Evolutionary conservation across 2,888 invertebrate genomes (phyloP).

Genomic region (Idaea dimidiata): DNA sequence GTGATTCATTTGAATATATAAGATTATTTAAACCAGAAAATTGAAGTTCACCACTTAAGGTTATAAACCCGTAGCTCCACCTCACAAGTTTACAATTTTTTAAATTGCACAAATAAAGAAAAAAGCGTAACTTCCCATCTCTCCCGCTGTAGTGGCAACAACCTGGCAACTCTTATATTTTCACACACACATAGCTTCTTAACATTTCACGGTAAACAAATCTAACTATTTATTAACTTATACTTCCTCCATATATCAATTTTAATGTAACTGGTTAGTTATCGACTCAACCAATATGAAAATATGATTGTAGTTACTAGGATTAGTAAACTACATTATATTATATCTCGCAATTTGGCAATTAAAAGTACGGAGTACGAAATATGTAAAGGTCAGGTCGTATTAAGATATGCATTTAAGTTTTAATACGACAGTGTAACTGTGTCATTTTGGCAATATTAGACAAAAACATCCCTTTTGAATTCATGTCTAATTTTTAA

Average conservation of each 20-base stretch:
- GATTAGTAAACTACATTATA: not conserved
- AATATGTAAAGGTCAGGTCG: too few species aligned
- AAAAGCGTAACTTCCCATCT: too few species aligned
- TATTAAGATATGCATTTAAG: too few species aligned
- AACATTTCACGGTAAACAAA: slow-evolving; percentile 3
- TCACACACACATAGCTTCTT: slow-evolving; percentile 15
- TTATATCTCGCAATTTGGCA: not conserved
- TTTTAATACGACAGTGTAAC: too few species aligned
- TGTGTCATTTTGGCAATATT: too few species aligned
- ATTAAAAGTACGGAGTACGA: not conserved
- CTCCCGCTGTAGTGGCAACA: too few species aligned
- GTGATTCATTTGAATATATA: too few species aligned
- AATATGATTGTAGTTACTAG: not conserved
- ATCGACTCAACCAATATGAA: not conserved
- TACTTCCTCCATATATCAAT: not conserved
- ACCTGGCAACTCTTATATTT: slow-evolving; percentile 14
- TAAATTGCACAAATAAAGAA: too few species aligned
- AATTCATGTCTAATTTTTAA: too few species aligned
- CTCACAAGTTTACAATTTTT: too few species aligned
- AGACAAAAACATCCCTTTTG: too few species aligned
- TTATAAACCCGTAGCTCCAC: too few species aligned
- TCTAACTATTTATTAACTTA: not conserved
- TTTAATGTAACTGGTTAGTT: not conserved
- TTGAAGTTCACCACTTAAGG: not conserved
- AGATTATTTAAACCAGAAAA: not conserved